phyloP scores from a whole-genome alignment of 2,888 invertebrate genomes.

The Cantharis rustica region DNA sequence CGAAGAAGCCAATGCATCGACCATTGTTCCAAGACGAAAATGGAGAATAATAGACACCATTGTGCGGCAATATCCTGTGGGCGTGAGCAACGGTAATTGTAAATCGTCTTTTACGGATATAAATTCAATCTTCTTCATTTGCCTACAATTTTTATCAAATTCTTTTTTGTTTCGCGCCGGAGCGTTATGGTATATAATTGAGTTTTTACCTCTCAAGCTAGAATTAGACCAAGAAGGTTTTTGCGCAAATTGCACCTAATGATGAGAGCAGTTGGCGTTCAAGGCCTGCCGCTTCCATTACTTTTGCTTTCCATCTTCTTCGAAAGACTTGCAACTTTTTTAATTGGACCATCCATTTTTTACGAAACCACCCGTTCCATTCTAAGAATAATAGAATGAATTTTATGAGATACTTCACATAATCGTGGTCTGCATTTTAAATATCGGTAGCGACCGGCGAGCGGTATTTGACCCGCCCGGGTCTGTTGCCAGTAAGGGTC shows the following conservation, averaged over 20 bases:
- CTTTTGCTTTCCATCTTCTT: not conserved
- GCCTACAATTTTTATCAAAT: not conserved
- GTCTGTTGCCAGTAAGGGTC: slow-evolving; percentile 15
- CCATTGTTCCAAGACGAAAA: not conserved
- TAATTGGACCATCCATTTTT: not conserved
- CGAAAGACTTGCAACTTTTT: not conserved
- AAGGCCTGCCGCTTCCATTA: not conserved
- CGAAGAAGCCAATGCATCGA: not conserved
- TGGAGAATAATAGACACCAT: not conserved
- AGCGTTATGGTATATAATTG: not conserved
- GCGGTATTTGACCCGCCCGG: slow-evolving; percentile 20
- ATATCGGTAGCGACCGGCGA: slow-evolving; percentile 5
- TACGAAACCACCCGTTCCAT: not conserved
- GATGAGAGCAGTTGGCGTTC: not conserved
- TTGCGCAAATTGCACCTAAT: not conserved
- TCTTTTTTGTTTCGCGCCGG: not conserved
- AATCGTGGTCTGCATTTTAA: slow-evolving; percentile 13
- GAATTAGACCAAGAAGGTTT: not conserved
- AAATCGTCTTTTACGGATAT: not conserved
- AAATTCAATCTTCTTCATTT: not conserved
- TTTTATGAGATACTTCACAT: slow-evolving; percentile 4
- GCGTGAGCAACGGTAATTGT: not conserved
- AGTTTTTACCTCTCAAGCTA: not conserved
- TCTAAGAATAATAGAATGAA: slow-evolving; percentile 7
- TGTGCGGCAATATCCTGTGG: not conserved